Conservation (phyloP, 1,140 invertebrate genomes). For the Chelonus insularis region DNA sequence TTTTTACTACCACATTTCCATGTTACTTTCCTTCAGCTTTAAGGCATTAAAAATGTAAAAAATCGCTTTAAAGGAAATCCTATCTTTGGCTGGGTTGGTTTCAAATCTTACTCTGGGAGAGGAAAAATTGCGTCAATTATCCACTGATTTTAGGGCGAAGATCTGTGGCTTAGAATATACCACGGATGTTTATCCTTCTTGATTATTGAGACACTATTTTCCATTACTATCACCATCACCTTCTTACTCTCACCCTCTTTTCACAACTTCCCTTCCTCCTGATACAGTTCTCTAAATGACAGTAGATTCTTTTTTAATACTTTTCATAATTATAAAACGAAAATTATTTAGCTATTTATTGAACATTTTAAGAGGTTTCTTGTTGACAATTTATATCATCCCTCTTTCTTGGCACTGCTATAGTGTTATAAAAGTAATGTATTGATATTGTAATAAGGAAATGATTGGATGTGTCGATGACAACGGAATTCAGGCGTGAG, state of each 20-base stretch:
- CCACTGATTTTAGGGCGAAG: constrained; percentile 53
- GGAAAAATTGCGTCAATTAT: constrained; percentile 59
- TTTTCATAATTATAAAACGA: too few species aligned
- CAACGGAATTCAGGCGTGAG: constrained; percentile 22
- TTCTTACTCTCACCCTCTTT: too few species aligned
- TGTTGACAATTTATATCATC: too few species aligned
- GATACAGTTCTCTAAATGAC: too few species aligned
- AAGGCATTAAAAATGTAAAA: constrained; percentile 6
- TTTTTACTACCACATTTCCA: constrained; percentile 17
- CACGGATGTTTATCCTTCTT: constrained; percentile 49
- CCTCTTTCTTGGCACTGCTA: neutral
- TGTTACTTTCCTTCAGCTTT: neutral
- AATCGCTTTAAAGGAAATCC: constrained; percentile 34
- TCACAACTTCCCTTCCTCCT: too few species aligned
- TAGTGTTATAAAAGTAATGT: constrained; percentile 50
- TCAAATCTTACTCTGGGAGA: constrained; percentile 29
- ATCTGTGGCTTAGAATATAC: constrained; percentile 51
- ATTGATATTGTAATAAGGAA: constrained; percentile 59
- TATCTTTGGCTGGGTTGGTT: constrained; percentile 24
- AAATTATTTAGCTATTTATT: too few species aligned
- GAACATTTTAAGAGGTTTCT: too few species aligned
- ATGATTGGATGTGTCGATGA: constrained; percentile 53
- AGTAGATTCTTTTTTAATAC: too few species aligned
- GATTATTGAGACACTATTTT: constrained; percentile 31
- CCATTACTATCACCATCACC: too few species aligned